phyloP scores from a whole-genome alignment of 2,888 invertebrate species.

The Danaus chrysippus region DNA sequence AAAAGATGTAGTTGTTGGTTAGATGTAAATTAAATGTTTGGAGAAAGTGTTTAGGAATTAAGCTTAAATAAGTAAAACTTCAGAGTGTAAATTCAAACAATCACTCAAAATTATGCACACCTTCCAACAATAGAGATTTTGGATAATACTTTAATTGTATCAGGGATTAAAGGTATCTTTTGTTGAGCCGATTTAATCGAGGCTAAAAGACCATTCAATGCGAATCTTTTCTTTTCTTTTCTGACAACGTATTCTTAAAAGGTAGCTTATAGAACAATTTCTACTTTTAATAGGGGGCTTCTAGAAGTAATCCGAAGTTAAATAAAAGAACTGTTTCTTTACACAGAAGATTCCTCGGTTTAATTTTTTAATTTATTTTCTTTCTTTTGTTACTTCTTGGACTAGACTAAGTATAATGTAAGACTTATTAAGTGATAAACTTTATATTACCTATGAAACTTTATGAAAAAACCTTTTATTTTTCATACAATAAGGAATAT shows the following conservation, averaged over 20 bases:
- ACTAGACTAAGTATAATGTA: too few relatives aligned
- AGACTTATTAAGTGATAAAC: too few relatives aligned
- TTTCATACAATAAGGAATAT: too few relatives aligned
- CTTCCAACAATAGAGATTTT: not conserved
- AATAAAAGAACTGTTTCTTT: conserved; percentile 3
- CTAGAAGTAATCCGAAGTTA: not conserved
- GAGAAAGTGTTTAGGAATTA: too few relatives aligned
- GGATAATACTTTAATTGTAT: not conserved
- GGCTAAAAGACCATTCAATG: not conserved
- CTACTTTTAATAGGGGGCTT: not conserved
- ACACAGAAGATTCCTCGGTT: not conserved
- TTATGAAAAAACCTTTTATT: too few relatives aligned
- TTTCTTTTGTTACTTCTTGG: too few relatives aligned
- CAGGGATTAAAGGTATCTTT: not conserved
- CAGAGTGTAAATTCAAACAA: too few relatives aligned
- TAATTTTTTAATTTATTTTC: not conserved
- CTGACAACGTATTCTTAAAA: conserved; percentile 2
- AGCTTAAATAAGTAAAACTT: too few relatives aligned
- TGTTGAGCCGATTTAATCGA: not conserved
- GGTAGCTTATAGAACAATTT: not conserved
- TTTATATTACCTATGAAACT: too few relatives aligned
- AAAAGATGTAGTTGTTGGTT: too few relatives aligned
- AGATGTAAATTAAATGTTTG: too few relatives aligned
- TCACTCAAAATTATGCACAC: too few relatives aligned
- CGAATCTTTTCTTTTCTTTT: conserved; percentile 4